Evolutionary conservation across 2,113 vertebrate species (phyloP).

Genomic region (Mola mola): DNA sequence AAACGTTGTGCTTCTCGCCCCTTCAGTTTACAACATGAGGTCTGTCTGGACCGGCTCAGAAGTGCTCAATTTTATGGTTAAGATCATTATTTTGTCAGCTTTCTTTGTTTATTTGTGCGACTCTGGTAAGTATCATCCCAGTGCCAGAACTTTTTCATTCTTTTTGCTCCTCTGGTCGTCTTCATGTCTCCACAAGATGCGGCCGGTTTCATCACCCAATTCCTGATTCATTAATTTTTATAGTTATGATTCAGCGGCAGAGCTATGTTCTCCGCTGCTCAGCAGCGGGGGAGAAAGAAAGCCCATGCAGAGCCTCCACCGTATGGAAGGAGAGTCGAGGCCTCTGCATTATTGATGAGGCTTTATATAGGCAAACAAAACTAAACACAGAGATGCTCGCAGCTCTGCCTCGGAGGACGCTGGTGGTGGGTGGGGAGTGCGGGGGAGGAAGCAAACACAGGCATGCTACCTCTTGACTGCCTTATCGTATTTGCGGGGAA

Average conservation of each 20-base stretch:
- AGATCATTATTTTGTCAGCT: too few species aligned
- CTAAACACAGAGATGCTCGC: slow-evolving; percentile 69
- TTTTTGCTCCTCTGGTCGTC: background rate
- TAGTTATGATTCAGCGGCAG: slow-evolving; percentile 4
- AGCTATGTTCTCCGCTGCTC: slow-evolving; percentile 31
- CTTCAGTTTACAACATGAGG: too few species aligned
- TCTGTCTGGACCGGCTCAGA: too few species aligned
- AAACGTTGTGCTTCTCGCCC: too few species aligned
- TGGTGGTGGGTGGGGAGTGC: slow-evolving; percentile 22
- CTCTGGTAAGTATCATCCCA: too few species aligned
- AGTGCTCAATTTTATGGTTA: too few species aligned
- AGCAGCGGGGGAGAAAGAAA: slow-evolving; percentile 48
- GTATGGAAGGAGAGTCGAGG: slow-evolving; percentile 74
- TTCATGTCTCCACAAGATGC: background rate
- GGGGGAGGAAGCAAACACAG: slow-evolving; percentile 45
- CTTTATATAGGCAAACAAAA: slow-evolving; percentile 79
- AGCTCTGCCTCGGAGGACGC: slow-evolving; percentile 60
- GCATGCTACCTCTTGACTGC: slow-evolving; percentile 56
- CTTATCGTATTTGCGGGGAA: slow-evolving; percentile 60
- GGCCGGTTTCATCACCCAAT: background rate
- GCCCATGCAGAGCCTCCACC: slow-evolving; percentile 44
- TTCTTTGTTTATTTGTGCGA: too few species aligned
- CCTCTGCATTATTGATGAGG: slow-evolving; percentile 79
- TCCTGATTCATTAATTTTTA: slow-evolving; percentile 2
- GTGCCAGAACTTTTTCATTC: too few species aligned